Base-by-base conservation (phyloP, 2,113 vertebrate species). In the Erythrocercus mccallii region DNA sequence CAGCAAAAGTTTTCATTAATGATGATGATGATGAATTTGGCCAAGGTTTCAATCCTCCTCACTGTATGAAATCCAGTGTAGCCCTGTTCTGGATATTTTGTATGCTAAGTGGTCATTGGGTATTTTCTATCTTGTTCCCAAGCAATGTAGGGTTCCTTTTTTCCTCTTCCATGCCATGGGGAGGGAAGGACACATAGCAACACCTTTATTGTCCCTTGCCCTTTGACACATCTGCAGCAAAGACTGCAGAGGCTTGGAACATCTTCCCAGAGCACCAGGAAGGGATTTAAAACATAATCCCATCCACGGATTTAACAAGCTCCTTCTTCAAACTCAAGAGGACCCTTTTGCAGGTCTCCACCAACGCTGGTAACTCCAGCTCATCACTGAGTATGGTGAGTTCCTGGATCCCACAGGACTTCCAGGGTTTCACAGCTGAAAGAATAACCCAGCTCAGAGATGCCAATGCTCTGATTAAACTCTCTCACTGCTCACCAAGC, bases 321-420 rank as follows among this genome's bases (percentile, higher is more conserved):
- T 84, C 15, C 48, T 48, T 78, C 73, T 84, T 72, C 66, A 69
- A 42, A n/a, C 13, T 61, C 28, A 82, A 85, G 44, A 90, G 35
- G 16, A 91, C 20, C 3, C 31, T 72, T 79, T 76, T 76, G 50
- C 42, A 70, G 17, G 13, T 78, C 31, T 42, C 19, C 20, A 66
- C 15, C 60, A 40, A 12, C 3, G 15, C 40, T 61, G 69, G 27
- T 44, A 47, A 25, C 23, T 53, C 47, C 60, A 73, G 5, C 5
- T 24, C 53, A 37, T 14, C 4, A 0, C 20, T 24, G 50, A 37
- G 24, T 25, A 23, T 0, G 2, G 5, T 0, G 1, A 7, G 9
- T 51, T 25, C 57, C 48, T 74, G 61, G 22, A 18, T 15, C 19
- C 11, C 18, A 51, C 0, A 4, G 28, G 35, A 38, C 10, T 73